phyloP scores from a whole-genome alignment of 2,797 vertebrate species.

The Apogon hyalosoma region DNA sequence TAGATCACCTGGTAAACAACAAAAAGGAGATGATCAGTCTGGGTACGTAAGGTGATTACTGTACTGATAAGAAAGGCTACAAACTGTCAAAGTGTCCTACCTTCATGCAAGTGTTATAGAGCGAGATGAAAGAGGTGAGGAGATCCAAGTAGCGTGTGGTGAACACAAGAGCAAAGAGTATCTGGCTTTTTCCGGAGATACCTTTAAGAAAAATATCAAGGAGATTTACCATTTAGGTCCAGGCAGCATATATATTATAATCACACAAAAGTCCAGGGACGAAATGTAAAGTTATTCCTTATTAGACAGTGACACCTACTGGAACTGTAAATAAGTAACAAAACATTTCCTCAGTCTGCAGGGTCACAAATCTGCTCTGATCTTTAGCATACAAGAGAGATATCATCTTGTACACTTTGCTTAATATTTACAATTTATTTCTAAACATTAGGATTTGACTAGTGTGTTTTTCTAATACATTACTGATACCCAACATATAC shows the following conservation, averaged over 20 bases:
- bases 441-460: no score
- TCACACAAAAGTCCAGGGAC: not conserved
- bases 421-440: no score
- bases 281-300: not conserved
- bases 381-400: no score
- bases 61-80: not conserved
- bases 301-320: conserved; percentile 63
- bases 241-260: not conserved
- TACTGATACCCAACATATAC: no score
- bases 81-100: conserved; percentile 74
- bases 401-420: no score
- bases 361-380: no score
- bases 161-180: conserved; percentile 97
- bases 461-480: no score
- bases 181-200: conserved; percentile 99
- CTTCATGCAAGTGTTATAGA: conserved; percentile 99
- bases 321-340: conserved; percentile 25
- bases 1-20: conserved; percentile 90
- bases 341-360: not conserved
- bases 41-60: not conserved
- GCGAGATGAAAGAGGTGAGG: conserved; percentile 95
- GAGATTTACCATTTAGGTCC: conserved; percentile 1
- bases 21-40: conserved; percentile 2
- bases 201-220: conserved; percentile 79
- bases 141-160: conserved; percentile 98